Conservation (phyloP, 1,140 invertebrate genomes). For the Nephila pilipes region DNA sequence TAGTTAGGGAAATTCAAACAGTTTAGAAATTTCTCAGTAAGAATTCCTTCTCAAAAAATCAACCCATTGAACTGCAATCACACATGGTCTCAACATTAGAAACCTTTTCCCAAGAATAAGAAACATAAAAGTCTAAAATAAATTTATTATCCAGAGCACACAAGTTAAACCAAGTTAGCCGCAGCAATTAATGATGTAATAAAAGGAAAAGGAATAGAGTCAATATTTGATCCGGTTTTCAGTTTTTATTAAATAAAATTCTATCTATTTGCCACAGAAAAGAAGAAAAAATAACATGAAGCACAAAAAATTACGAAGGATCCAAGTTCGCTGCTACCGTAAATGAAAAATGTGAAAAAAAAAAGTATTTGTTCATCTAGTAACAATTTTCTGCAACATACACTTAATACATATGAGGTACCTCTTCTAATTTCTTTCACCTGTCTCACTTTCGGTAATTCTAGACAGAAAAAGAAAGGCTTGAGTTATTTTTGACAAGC, state of each 20-base stretch:
- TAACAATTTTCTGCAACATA: background rate
- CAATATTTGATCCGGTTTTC: slow-evolving; percentile 1
- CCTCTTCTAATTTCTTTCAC: background rate
- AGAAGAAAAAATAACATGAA: background rate
- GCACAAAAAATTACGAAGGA: background rate
- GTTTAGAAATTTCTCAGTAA: too few relatives aligned
- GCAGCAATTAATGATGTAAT: slow-evolving; percentile 15
- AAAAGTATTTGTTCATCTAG: background rate
- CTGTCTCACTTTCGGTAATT: background rate
- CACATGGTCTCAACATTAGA: too few relatives aligned
- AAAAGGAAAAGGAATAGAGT: background rate
- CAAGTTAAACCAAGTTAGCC: background rate
- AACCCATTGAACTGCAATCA: too few relatives aligned
- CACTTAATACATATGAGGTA: background rate
- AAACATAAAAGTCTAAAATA: background rate
- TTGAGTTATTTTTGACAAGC: background rate
- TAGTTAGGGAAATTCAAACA: too few relatives aligned
- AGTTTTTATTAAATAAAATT: slow-evolving; percentile 3
- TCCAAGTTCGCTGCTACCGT: background rate
- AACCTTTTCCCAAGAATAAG: background rate
- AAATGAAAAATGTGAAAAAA: slow-evolving; percentile 13
- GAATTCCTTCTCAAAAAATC: too few relatives aligned
- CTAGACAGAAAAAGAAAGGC: background rate
- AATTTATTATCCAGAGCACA: slow-evolving; percentile 3
- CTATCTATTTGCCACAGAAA: background rate